phyloP scores from a whole-genome alignment of 2,888 invertebrate species.

The Zhuqinia jingwanae region DNA sequence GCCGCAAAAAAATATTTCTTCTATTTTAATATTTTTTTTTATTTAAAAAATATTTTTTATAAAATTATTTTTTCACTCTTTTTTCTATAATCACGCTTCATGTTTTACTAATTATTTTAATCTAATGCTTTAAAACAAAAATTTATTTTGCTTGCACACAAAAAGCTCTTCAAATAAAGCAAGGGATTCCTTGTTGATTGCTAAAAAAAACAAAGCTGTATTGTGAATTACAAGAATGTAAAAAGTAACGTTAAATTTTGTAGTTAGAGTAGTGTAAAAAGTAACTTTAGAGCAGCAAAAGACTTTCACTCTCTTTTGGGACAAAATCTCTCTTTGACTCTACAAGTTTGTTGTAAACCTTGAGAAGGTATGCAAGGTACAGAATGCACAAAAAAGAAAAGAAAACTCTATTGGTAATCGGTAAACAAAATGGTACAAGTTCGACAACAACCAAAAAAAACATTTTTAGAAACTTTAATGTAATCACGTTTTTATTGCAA shows the following conservation, averaged over 20 bases:
- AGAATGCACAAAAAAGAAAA: neutral
- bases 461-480: too few relatives aligned
- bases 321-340: conserved; percentile 26
- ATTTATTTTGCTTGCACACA: neutral
- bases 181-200: neutral
- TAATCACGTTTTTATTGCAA: too few relatives aligned
- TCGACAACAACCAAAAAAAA: too few relatives aligned
- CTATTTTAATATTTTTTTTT: neutral
- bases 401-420: conserved; percentile 23
- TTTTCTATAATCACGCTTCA: neutral
- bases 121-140: neutral
- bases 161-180: neutral
- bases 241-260: neutral
- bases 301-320: conserved; percentile 30
- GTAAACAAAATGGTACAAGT: too few relatives aligned
- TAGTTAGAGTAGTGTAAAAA: neutral
- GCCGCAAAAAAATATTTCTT: conserved; percentile 34
- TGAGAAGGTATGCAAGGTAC: conserved; percentile 32
- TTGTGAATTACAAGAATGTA: neutral
- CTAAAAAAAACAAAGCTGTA: neutral
- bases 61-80: neutral
- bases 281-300: neutral
- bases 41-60: neutral
- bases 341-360: neutral
- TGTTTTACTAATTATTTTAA: neutral